Evolutionary conservation across 2,888 invertebrate genomes (phyloP).

Genomic region (Hybos culiciformis): DNA sequence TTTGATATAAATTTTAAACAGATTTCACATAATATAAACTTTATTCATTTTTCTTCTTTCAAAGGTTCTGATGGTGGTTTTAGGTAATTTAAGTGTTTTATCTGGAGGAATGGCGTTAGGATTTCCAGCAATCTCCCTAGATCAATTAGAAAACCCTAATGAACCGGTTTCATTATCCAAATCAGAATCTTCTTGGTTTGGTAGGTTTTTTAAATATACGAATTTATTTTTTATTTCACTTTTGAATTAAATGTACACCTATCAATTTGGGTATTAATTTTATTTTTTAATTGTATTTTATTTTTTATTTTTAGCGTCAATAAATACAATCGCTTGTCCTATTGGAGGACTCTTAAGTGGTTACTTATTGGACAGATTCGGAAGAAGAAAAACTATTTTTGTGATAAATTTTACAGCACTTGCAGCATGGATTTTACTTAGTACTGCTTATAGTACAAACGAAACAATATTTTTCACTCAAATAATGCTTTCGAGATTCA

Average conservation of each 20-base stretch:
- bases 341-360: conserved; percentile 31
- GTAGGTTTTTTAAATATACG: conserved; percentile 16
- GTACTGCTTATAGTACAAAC: conserved; percentile 22
- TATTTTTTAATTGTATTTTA: background rate
- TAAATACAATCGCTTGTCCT: conserved; percentile 29
- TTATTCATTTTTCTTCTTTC: background rate
- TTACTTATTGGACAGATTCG: conserved; percentile 28
- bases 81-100: conserved; percentile 30
- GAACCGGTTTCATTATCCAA: conserved; percentile 22
- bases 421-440: conserved; percentile 28
- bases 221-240: background rate
- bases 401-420: conserved; percentile 27
- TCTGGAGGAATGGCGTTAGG: conserved; percentile 30
- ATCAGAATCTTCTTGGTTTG: conserved; percentile 31
- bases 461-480: conserved; percentile 22
- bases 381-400: conserved; percentile 28
- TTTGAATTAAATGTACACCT: background rate
- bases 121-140: conserved; percentile 28
- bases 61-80: conserved; percentile 26
- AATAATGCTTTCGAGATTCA: conserved; percentile 28
- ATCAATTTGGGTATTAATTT: background rate
- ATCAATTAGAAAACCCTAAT: conserved; percentile 22
- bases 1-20: too few species aligned
- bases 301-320: conserved; percentile 22
- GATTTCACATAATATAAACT: background rate